These are phyloP conservation scores for Syrmaticus mikado DNA, from an alignment of 2,113 vertebrate genomes.

Conservation along the genomic window DNA sequence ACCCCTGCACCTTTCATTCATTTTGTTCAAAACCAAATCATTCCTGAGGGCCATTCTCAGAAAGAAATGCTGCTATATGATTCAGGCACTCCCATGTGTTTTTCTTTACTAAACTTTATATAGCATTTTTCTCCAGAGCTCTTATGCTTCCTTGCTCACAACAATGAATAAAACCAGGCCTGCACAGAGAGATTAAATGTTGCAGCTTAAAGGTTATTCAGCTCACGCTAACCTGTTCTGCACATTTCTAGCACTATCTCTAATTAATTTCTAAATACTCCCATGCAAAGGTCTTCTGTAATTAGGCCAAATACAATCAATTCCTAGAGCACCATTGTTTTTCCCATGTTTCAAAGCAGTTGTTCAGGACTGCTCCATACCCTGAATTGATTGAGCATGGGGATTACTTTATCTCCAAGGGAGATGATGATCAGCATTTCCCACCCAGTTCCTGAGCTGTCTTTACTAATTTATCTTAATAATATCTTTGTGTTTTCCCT, in stretches of 20 bases:
- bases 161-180: not conserved
- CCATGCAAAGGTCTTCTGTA: not conserved
- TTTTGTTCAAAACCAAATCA: not conserved
- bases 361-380: not conserved
- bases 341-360: constrained; percentile 29
- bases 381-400: constrained; percentile 26
- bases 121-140: not conserved
- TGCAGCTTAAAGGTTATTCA: not conserved
- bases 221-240: not conserved
- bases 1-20: not conserved
- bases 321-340: constrained; percentile 17
- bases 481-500: constrained; percentile 62
- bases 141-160: not conserved
- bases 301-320: constrained; percentile 30
- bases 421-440: constrained; percentile 59
- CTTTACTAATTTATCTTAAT: constrained; percentile 71
- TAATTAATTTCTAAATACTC: constrained; percentile 12
- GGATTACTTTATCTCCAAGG: constrained; percentile 53
- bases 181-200: not conserved
- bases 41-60: not conserved
- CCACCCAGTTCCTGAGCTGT: constrained; percentile 47
- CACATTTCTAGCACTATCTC: not conserved
- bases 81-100: not conserved
- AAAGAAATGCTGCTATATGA: not conserved
- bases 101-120: not conserved